Evolutionary conservation across 2,113 vertebrate genomes (phyloP).

Genomic region (Plestiodon gilberti): DNA sequence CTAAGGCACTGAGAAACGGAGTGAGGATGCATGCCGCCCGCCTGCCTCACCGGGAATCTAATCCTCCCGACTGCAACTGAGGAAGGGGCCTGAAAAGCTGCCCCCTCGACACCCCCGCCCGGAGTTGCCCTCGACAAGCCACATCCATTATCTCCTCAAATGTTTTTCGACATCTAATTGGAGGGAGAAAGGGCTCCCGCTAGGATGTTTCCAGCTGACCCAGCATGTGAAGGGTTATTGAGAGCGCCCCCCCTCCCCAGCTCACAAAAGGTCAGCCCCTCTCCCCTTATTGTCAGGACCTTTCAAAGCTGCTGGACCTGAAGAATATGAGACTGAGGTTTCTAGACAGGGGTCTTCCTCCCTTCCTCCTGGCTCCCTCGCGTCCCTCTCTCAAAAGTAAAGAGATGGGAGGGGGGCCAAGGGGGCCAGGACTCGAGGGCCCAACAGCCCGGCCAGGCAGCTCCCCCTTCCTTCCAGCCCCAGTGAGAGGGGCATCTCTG

Average conservation of each 20-base stretch:
- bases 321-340: neutral
- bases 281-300: neutral
- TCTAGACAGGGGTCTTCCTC: neutral
- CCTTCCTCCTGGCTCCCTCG: too few species aligned
- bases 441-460: neutral
- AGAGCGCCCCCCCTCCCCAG: neutral
- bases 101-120: neutral
- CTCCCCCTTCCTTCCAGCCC: neutral
- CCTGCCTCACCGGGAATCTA: neutral
- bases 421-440: neutral
- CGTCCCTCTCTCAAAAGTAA: neutral
- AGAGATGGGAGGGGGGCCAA: neutral
- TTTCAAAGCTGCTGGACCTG: neutral
- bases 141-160: neutral
- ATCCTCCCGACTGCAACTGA: neutral
- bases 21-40: too few species aligned
- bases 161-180: neutral
- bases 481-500: too few species aligned
- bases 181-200: constrained; percentile 6
- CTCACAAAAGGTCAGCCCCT: constrained; percentile 25
- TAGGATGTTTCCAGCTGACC: constrained; percentile 55
- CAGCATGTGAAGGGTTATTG: constrained; percentile 47
- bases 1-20: neutral
- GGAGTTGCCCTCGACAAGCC: rapidly evolving
- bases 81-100: neutral